Evolutionary conservation across 1,140 invertebrate species (phyloP).

Genomic region (Leptonema lineaticorne): DNA sequence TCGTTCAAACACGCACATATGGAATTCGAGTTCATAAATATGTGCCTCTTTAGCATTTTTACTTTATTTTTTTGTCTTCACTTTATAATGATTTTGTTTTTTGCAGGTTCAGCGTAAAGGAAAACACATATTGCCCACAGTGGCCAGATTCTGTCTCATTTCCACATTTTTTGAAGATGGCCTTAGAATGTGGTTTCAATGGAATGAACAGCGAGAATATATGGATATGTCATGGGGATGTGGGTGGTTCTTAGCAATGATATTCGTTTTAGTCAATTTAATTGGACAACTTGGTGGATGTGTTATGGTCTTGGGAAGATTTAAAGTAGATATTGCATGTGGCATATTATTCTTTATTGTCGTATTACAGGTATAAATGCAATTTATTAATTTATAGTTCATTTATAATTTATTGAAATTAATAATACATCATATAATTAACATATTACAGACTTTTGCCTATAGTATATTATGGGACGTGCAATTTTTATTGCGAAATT

Average conservation of each 20-base stretch:
- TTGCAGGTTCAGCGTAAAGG: conserved; percentile 85
- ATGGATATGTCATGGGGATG: conserved; percentile 99
- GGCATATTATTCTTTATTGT: conserved; percentile 95
- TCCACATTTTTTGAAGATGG: conserved; percentile 99
- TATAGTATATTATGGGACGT: conserved; percentile 99
- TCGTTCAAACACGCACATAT: not conserved
- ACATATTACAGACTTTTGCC: conserved; percentile 79
- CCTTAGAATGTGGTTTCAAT: conserved; percentile 98
- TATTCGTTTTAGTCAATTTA: conserved; percentile 87
- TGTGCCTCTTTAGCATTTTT: too few relatives aligned
- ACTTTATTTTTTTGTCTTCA: too few relatives aligned
- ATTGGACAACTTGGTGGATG: conserved; percentile 94
- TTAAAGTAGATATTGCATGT: conserved; percentile 93
- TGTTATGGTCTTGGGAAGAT: conserved; percentile 90
- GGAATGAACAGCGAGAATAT: conserved; percentile 96
- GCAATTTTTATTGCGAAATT: conserved; percentile 93
- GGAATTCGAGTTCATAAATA: too few relatives aligned
- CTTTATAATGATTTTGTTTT: not conserved
- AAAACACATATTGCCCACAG: conserved; percentile 91
- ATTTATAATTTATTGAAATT: not conserved
- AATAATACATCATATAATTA: not conserved
- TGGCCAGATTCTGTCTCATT: conserved; percentile 96
- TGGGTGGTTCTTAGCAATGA: conserved; percentile 86
- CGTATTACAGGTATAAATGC: conserved; percentile 74
- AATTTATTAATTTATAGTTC: too few relatives aligned